phyloP scores from a whole-genome alignment of 2,888 invertebrate genomes.

The Rutpela maculata region DNA sequence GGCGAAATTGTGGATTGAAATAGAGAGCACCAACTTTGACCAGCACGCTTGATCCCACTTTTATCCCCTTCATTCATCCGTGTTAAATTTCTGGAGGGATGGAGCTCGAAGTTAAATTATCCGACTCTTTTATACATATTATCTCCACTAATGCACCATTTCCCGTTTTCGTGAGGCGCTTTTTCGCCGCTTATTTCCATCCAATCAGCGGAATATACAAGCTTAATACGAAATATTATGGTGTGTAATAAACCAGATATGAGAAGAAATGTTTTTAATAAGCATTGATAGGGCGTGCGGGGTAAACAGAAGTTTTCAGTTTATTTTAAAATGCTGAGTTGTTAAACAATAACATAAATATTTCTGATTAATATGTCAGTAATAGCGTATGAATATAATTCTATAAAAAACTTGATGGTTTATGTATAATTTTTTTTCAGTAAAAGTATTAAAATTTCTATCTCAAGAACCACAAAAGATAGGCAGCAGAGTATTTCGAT shows the following conservation, averaged over 20 bases:
- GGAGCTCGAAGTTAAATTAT: conserved; percentile 58
- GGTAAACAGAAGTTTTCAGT: too few relatives aligned
- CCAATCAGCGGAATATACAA: conserved; percentile 44
- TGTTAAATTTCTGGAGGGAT: conserved; percentile 61
- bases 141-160: conserved; percentile 52
- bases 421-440: too few relatives aligned
- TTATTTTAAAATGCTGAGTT: too few relatives aligned
- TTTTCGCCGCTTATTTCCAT: conserved; percentile 52
- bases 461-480: too few relatives aligned
- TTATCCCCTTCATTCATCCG: conserved; percentile 68
- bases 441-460: too few relatives aligned
- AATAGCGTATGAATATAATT: too few relatives aligned
- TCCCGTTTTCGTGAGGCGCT: conserved; percentile 49
- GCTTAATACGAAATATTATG: conserved; percentile 43
- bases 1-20: conserved; percentile 67
- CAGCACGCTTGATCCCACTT: conserved; percentile 64
- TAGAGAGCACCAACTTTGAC: conserved; percentile 67
- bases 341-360: too few relatives aligned
- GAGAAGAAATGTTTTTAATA: conserved; percentile 33
- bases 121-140: conserved; percentile 57
- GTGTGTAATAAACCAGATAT: conserved; percentile 41
- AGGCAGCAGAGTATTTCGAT: too few relatives aligned
- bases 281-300: conserved; percentile 9
- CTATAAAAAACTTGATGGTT: too few relatives aligned
- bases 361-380: too few relatives aligned